These are phyloP conservation scores for Fragum sueziense DNA, from an alignment of 2,888 invertebrate species.

Conservation along the genomic window DNA sequence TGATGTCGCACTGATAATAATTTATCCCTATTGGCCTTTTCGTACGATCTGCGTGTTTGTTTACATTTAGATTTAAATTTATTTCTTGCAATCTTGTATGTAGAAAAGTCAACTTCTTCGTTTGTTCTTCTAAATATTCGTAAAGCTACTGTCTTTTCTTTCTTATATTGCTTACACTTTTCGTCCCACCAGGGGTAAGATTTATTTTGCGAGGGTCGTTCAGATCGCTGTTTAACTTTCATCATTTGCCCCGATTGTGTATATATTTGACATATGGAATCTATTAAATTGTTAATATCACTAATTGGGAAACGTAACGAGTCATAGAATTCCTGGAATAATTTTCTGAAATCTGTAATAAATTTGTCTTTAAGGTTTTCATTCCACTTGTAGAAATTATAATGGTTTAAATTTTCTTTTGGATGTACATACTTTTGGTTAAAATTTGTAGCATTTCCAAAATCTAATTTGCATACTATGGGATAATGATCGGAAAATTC, in stretches of 20 bases:
- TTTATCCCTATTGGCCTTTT: no score
- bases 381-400: background rate
- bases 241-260: background rate
- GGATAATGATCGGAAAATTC: no score
- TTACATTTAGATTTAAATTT: background rate
- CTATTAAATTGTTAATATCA: background rate
- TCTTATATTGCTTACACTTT: background rate
- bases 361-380: background rate
- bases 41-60: background rate
- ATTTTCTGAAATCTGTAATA: background rate
- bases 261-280: background rate
- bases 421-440: background rate
- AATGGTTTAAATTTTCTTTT: background rate
- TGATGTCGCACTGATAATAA: background rate
- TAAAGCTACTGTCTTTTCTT: background rate
- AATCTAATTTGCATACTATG: background rate
- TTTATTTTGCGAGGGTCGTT: background rate
- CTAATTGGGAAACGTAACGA: background rate
- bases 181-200: background rate
- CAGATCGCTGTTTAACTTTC: background rate
- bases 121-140: background rate
- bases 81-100: no score
- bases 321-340: background rate
- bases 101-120: background rate
- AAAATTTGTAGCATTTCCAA: background rate